These are phyloP conservation scores for Lophius americanus DNA, from an alignment of 2,797 vertebrate genomes.

Conservation along the genomic window DNA sequence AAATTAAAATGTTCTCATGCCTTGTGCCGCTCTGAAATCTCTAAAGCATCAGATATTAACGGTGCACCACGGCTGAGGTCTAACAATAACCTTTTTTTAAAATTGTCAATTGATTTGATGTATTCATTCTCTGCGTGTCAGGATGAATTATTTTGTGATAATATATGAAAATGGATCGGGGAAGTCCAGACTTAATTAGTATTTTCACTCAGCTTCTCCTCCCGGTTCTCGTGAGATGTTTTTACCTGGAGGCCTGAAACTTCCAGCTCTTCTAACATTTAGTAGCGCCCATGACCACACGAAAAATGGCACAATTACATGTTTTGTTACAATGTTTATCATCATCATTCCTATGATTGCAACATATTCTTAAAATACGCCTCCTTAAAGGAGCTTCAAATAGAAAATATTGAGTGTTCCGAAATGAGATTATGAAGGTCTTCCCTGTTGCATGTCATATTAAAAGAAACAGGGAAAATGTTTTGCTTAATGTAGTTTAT, in stretches of 20 bases:
- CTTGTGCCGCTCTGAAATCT: conserved; percentile 5
- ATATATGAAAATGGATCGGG: conserved; percentile 28
- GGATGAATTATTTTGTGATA: conserved; percentile 51
- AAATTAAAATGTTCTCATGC: background rate
- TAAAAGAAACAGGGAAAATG: conserved; percentile 3
- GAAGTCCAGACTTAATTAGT: conserved; percentile 47
- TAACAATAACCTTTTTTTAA: conserved; percentile 4
- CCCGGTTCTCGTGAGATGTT: conserved; percentile 21
- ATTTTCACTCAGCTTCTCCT: conserved; percentile 35
- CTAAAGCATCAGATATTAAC: conserved; percentile 4
- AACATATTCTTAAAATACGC: conserved; percentile 41
- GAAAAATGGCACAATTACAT: conserved; percentile 71
- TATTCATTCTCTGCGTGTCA: conserved; percentile 21
- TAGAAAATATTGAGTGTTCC: conserved; percentile 55
- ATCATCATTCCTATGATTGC: conserved; percentile 43
- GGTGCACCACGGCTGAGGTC: conserved; percentile 11
- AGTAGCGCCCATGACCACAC: conserved; percentile 58
- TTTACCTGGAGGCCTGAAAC: conserved; percentile 55
- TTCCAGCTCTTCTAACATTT: conserved; percentile 52
- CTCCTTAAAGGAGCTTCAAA: conserved; percentile 46
- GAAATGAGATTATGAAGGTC: conserved; percentile 33
- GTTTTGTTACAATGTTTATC: conserved; percentile 61
- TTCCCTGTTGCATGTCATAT: background rate
- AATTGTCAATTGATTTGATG: conserved; percentile 15
- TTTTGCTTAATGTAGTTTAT: no score